These are phyloP conservation scores for Dasypogon diadema DNA, from an alignment of 2,888 invertebrate species.

Conservation along the genomic window DNA sequence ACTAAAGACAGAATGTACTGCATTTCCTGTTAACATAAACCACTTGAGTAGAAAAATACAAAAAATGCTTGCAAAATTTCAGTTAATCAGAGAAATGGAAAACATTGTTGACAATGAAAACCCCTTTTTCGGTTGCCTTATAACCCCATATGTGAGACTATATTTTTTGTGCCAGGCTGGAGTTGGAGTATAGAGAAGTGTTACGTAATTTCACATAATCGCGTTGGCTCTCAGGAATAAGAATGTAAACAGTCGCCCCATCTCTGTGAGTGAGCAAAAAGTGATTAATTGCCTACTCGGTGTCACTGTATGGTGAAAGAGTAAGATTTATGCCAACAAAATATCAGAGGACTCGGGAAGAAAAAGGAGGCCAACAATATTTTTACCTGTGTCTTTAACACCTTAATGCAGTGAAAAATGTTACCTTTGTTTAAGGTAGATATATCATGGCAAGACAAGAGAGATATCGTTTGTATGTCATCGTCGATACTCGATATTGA, in stretches of 20 bases:
- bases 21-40: too few species aligned
- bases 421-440: background rate
- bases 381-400: background rate
- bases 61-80: too few species aligned
- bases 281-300: constrained; percentile 10
- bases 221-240: background rate
- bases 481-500: too few species aligned
- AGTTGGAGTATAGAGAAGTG: background rate
- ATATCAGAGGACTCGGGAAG: background rate
- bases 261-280: background rate
- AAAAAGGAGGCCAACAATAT: background rate
- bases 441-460: too few species aligned
- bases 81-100: background rate
- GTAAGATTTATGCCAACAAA: constrained; percentile 9
- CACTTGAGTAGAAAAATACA: too few species aligned
- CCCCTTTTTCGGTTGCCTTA: background rate
- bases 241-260: constrained; percentile 6
- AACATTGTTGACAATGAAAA: background rate
- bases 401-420: background rate
- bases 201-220: constrained; percentile 9
- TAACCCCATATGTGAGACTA: background rate
- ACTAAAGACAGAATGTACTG: too few species aligned
- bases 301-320: constrained; percentile 15
- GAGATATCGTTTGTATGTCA: too few species aligned
- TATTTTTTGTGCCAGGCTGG: background rate